Conservation (phyloP, 2,888 invertebrate genomes). For the Caenorhabditis sp. region DNA sequence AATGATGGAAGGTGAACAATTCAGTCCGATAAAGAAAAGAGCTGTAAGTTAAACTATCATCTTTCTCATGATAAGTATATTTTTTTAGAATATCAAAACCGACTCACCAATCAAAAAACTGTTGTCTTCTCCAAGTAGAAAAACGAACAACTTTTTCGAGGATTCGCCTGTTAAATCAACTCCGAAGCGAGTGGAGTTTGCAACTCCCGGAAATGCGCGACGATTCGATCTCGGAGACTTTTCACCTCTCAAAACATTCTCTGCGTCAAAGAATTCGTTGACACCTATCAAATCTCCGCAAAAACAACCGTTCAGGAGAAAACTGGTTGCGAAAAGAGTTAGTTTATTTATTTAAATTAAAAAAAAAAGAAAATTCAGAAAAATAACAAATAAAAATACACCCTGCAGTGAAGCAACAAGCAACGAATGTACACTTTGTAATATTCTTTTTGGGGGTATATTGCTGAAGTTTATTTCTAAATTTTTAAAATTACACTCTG, state of each 20-base stretch:
- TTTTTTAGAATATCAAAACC: neutral
- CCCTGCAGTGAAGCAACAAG: too few species aligned
- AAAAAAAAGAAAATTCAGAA: too few species aligned
- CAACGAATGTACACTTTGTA: too few species aligned
- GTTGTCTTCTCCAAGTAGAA: neutral
- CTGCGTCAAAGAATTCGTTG: neutral
- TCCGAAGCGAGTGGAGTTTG: neutral
- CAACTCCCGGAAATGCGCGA: neutral
- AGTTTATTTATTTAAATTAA: neutral
- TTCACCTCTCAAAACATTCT: neutral
- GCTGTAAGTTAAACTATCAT: slow-evolving; percentile 21
- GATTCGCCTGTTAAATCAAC: neutral
- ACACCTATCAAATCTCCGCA: neutral
- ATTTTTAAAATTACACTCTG: too few species aligned
- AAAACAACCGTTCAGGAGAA: neutral
- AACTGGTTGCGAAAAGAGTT: neutral
- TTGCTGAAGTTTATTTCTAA: too few species aligned
- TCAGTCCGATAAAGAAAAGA: slow-evolving; percentile 38
- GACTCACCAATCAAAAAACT: neutral
- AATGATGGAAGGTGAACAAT: slow-evolving; percentile 33
- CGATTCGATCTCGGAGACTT: neutral
- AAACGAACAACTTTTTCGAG: neutral
- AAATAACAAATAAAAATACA: too few species aligned
- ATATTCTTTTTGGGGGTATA: too few species aligned
- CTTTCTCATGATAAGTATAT: too few species aligned